Base-by-base conservation (phyloP, 2,888 invertebrate species). In the Thecophora atra region DNA sequence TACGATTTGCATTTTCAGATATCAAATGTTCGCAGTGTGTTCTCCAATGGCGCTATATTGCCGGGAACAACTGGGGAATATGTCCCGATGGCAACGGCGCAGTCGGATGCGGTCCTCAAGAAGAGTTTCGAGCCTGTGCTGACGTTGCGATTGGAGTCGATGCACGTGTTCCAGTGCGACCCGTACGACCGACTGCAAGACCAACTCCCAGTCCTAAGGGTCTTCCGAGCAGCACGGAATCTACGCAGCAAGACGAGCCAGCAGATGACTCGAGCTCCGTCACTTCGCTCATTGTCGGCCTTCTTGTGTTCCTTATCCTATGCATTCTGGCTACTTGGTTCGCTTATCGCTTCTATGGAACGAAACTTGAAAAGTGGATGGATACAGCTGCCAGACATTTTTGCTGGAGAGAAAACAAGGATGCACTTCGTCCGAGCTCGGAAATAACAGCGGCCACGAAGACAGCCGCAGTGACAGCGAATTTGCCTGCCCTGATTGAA, bases 31-130 rank as follows among this genome's bases (percentile, higher is more conserved):
- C 89, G 15, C 94, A 94, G 83, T 96, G 96, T 82, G 90, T 96
- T 4, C 87, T 96, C 72, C 96, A 96, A 82, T 96, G 96, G 96
- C 90, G 92, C 77, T 96, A 96, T 85, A 89, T 94, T 71, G 95
- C 96, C 60, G 95, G 93, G 3, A 94, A 94, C 81, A 94, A 94
- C 82, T 95, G 94, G 94, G 94, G 94, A 0, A 89, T 88, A 17
- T 93, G 93, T 80, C 88, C 88, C 1, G 91, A 93, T 80, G 93
- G 92, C 0, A 91, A 90, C 63, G 94, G 92, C 44, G 92, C 92
- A 0, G 92, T 96, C 0, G 96, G 96, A 0, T 96, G 96, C 81
- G 96, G 96, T 0, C 93, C 93, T 0, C 96, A 96, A 82, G 96
- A 96, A 83, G 94, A 95, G 81, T 96, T 96, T 81, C 89, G 95